phyloP scores from a whole-genome alignment of 2,888 invertebrate genomes.

The Agriopis aurantiaria region DNA sequence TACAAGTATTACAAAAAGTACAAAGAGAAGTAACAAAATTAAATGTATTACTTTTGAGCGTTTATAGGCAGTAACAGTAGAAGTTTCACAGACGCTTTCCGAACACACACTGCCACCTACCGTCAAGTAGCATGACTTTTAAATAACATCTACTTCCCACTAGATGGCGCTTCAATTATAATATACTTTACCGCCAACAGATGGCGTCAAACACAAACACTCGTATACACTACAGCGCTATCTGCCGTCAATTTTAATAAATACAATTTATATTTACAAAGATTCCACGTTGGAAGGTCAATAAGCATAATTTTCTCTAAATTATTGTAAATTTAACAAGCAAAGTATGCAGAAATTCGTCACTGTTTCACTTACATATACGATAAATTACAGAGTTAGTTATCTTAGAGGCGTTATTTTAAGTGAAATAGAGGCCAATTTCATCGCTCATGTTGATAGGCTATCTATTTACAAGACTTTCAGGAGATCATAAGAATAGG shows the following conservation, averaged over 20 bases:
- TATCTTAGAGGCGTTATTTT: constrained; percentile 6
- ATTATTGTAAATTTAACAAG: constrained; percentile 42
- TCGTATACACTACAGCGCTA: constrained; percentile 51
- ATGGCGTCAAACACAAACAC: constrained; percentile 50
- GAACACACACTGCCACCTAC: constrained; percentile 50
- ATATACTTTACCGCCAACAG: constrained; percentile 45
- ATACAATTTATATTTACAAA: constrained; percentile 46
- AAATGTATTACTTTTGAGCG: constrained; percentile 36
- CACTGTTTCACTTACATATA: constrained; percentile 33
- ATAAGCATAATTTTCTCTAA: constrained; percentile 40
- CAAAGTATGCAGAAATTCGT: constrained; percentile 40
- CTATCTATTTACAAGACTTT: constrained; percentile 45
- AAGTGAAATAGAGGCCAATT: constrained; percentile 37
- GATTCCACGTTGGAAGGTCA: constrained; percentile 45
- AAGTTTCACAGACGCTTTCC: constrained; percentile 51
- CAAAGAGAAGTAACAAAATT: constrained; percentile 3
- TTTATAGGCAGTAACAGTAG: constrained; percentile 45
- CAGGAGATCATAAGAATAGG: constrained; percentile 47
- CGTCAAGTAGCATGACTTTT: constrained; percentile 41
- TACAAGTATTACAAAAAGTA: constrained; percentile 15
- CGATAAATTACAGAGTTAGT: neutral
- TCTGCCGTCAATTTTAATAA: constrained; percentile 48
- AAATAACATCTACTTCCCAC: constrained; percentile 27
- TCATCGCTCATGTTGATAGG: constrained; percentile 26
- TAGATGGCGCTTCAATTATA: constrained; percentile 43